Percentiles rank a stretch among this genome's conserved stretches.
phyloP scores from a whole-genome alignment of 2,113 vertebrate species.

The Corynorhinus townsendii region DNA sequence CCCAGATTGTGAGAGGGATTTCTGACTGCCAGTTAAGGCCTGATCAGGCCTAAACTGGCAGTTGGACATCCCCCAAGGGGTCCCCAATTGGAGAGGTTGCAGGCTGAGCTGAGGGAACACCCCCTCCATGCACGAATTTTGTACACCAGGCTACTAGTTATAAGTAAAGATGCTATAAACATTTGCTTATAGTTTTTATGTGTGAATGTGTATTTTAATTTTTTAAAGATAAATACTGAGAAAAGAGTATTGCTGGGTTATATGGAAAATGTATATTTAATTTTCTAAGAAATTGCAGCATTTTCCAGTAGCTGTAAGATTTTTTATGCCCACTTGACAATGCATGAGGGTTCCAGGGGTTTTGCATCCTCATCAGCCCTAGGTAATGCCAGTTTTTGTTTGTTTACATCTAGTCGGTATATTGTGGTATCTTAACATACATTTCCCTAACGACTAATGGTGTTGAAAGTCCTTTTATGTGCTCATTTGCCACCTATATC shows the following conservation, averaged over 20 bases:
- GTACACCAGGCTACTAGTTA: neutral
- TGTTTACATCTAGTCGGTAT: neutral
- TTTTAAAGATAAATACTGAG: neutral
- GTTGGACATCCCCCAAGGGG: too few species aligned
- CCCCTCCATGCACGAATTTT: too few species aligned
- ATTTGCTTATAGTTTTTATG: neutral
- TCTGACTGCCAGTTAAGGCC: too few species aligned
- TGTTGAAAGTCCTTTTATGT: neutral
- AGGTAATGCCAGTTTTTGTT: neutral
- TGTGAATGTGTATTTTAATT: neutral
- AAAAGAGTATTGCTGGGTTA: neutral
- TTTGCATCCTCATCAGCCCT: neutral
- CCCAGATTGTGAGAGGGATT: too few species aligned
- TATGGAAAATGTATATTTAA: neutral
- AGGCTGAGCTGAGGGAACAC: too few species aligned
- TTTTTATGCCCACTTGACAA: neutral
- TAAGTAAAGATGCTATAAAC: neutral
- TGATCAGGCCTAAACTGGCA: too few species aligned
- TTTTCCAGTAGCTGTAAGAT: neutral
- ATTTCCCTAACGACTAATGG: neutral
- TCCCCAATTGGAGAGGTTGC: too few species aligned
- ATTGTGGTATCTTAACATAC: neutral
- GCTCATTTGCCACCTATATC: neutral
- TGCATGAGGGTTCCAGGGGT: neutral
- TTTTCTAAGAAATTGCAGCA: neutral